phyloP scores from a whole-genome alignment of 2,888 invertebrate species.

The Lycocerus yunnanus region DNA sequence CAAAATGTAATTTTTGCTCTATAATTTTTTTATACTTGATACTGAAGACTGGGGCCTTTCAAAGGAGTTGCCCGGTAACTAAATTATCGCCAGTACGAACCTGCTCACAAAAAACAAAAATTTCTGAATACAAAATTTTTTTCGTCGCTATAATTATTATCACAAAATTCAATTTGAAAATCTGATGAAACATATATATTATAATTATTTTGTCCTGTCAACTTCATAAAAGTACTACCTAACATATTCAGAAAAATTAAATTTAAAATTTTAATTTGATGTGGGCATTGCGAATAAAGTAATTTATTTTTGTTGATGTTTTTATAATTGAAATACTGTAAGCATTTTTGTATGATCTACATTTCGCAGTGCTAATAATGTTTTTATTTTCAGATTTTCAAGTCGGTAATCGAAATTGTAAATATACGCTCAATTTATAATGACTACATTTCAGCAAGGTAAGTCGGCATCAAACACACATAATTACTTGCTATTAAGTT shows the following conservation, averaged over 20 bases:
- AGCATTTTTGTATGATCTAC: background rate
- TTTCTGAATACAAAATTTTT: too few species aligned
- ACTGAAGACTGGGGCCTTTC: too few species aligned
- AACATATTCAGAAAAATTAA: background rate
- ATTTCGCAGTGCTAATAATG: background rate
- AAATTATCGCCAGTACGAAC: too few species aligned
- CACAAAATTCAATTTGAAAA: too few species aligned
- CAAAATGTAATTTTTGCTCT: too few species aligned
- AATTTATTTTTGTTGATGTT: background rate
- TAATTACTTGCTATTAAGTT: background rate
- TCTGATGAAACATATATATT: too few species aligned
- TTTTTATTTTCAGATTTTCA: background rate
- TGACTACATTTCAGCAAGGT: conserved; percentile 44
- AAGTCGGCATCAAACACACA: conserved; percentile 19
- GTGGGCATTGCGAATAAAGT: background rate
- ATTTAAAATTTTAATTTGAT: background rate
- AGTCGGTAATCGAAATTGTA: background rate
- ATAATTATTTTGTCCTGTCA: background rate
- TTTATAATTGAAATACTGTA: background rate
- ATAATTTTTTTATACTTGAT: too few species aligned
- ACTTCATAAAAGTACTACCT: background rate
- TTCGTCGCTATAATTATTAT: too few species aligned
- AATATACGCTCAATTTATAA: conserved; percentile 21
- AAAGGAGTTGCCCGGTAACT: too few species aligned
- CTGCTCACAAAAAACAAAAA: too few species aligned